A percentile compares a stretch with the other conserved stretches of the same genome.
These are phyloP conservation scores for Chiroxiphia lanceolata DNA, from an alignment of 2,797 vertebrate genomes.

Conservation along the genomic window DNA sequence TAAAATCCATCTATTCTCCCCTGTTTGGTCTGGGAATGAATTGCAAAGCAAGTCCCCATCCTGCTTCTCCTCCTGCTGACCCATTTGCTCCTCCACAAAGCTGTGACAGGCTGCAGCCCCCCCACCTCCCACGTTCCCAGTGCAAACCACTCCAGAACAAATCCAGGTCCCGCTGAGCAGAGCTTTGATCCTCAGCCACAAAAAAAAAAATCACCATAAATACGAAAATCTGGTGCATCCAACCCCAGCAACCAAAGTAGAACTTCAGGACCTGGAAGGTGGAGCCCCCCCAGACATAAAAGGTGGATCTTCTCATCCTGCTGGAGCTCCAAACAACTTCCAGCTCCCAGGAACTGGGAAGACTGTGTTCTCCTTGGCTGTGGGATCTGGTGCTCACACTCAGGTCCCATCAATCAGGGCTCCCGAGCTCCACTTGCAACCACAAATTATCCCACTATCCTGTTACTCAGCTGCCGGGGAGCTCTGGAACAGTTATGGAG, in stretches of 20 bases:
- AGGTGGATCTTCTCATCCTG: background rate
- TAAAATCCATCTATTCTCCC: background rate
- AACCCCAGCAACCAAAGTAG: accelerated
- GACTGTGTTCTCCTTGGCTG: background rate
- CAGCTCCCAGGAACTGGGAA: background rate
- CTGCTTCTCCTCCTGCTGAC: background rate
- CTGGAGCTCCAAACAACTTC: background rate
- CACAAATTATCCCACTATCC: background rate
- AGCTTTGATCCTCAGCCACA: background rate
- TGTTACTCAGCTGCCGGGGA: background rate
- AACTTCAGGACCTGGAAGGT: background rate
- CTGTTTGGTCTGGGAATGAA: background rate
- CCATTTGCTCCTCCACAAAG: background rate
- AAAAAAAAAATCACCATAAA: background rate
- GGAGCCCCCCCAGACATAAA: background rate
- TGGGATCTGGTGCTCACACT: background rate
- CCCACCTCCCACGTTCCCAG: background rate
- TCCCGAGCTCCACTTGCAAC: background rate
- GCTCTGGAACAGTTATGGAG: background rate
- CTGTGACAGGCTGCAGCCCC: background rate
- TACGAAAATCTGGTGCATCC: accelerated
- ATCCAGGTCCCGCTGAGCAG: accelerated
- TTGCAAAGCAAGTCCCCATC: background rate
- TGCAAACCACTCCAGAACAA: background rate
- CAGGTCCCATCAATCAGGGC: background rate